Evolutionary conservation across 2,797 vertebrate species (phyloP).

Genomic region (Squalus acanthias): DNA sequence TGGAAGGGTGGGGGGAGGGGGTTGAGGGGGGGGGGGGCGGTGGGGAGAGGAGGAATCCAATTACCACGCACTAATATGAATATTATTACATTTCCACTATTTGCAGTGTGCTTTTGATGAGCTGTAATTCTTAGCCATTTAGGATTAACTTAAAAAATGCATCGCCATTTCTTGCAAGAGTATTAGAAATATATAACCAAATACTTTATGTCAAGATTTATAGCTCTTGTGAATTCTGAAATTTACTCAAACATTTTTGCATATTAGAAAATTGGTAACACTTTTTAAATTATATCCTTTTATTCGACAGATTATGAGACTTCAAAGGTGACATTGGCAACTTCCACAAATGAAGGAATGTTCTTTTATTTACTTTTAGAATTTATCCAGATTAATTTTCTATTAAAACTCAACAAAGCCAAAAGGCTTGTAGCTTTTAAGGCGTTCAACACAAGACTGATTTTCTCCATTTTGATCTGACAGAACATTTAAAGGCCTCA

Average conservation of each 20-base stretch:
- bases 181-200: neutral
- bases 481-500: neutral
- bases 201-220: neutral
- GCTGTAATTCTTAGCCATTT: neutral
- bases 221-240: neutral
- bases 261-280: neutral
- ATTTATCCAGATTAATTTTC: neutral
- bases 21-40: no score
- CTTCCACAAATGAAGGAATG: neutral
- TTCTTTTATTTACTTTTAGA: neutral
- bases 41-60: neutral
- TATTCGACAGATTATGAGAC: neutral
- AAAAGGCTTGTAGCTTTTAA: neutral
- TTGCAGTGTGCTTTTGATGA: neutral
- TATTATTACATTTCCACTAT: neutral
- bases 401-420: neutral
- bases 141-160: neutral
- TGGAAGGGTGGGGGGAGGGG: neutral
- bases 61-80: neutral
- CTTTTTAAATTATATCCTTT: neutral
- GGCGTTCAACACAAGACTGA: neutral
- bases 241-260: neutral
- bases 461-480: neutral
- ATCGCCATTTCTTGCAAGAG: neutral
- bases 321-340: neutral